These are phyloP conservation scores for Acromyrmex heyeri DNA, from an alignment of 1,140 invertebrate genomes.

Conservation along the genomic window DNA sequence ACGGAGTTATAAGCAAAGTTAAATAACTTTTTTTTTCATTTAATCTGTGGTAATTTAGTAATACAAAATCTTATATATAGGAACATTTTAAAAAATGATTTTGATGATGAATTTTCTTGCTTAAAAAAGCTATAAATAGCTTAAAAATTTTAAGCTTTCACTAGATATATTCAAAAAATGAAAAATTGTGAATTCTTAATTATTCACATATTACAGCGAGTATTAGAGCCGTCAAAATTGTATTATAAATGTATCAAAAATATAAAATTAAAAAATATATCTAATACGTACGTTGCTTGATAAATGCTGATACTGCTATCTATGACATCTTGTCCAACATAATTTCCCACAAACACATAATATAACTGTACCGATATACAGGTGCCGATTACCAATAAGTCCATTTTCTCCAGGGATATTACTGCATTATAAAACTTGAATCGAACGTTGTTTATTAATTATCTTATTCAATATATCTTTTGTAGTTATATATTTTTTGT, in stretches of 20 bases:
- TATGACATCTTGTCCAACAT: conserved; percentile 32
- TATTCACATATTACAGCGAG: background rate
- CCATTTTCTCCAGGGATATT: background rate
- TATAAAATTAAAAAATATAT: background rate
- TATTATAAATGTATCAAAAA: background rate
- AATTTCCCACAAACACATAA: conserved; percentile 37
- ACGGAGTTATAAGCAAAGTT: too few relatives aligned
- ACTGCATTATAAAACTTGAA: background rate
- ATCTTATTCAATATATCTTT: background rate
- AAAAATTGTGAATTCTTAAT: background rate
- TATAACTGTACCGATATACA: background rate
- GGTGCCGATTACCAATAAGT: background rate
- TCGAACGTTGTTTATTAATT: background rate
- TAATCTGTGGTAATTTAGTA: too few relatives aligned
- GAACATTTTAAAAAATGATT: too few relatives aligned
- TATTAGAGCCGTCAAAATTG: background rate
- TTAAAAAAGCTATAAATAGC: too few relatives aligned
- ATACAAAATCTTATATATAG: too few relatives aligned
- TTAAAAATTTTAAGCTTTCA: too few relatives aligned
- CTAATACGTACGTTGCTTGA: conserved; percentile 1
- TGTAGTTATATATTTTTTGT: background rate
- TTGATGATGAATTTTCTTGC: too few relatives aligned
- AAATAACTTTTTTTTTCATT: too few relatives aligned
- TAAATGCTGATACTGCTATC: background rate
- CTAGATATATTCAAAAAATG: too few relatives aligned